Evolutionary conservation across 1,140 invertebrate genomes (phyloP), one percentile per base, ranked within the genome.

Genomic region (Melipona quadrifasciata): DNA sequence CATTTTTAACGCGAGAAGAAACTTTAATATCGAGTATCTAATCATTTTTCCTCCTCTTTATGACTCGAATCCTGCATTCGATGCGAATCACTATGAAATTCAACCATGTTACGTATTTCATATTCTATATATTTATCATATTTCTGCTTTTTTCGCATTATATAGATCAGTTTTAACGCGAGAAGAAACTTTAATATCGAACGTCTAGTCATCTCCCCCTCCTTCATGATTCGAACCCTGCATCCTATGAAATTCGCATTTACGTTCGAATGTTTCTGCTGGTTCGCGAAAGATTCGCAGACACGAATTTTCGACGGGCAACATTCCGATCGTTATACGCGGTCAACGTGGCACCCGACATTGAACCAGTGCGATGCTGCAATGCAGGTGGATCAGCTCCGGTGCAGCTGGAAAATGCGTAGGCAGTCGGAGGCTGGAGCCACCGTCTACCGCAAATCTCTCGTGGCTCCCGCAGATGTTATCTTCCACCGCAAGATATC

Each of bases 401-500:
- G 71, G 85, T 76, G 80, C 61, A 71, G 76, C 72, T 84, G 73
- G 82, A 80, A 64, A 72, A 80, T 80, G 82, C 82, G 83, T 81
- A 87, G 86, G 84, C 80, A 82, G 75, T 74, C 34, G 58, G 77
- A 86, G 79, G 71, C 72, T 61, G 71, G 27, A 71, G 70, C 58
- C 83, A 81, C 78, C n/a, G 72, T 80, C 72, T 67, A 83, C 80
- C 80, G 80, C 76, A 89, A 88, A 89, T 81, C 84, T 84, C 81
- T 87, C 86, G 77, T 77, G 68, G 84, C 55, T 82, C 55, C 80
- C 80, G 73, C 73, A 86, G 84, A 86, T 86, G 72, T 86, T 86
- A 86, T 86, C 80, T 78, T 14, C 31, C 68, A 17, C 67, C 72
- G 27, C 57, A 77, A 86, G 80, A 86, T 82, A 77, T 72, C 84